Evolutionary conservation across 2,888 invertebrate species (phyloP).

Genomic region (Petrolisthes manimaculis): DNA sequence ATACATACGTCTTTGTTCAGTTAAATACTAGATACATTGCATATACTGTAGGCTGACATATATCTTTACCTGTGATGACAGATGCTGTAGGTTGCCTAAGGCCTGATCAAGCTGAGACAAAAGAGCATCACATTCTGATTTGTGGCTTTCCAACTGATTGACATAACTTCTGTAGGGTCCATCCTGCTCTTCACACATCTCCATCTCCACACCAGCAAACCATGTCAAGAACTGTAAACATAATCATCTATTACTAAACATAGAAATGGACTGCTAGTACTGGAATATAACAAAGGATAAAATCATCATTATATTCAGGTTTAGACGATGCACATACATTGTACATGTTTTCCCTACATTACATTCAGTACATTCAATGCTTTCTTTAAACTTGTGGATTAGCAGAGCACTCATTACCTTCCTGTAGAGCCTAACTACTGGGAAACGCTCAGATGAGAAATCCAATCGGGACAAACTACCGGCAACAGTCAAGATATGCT

Average conservation of each 20-base stretch:
- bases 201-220: slow-evolving; percentile 59
- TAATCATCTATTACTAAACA: not conserved
- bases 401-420: no score
- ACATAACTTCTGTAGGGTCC: slow-evolving; percentile 57
- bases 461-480: no score
- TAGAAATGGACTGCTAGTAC: no score
- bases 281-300: no score
- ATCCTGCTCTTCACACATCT: slow-evolving; percentile 60
- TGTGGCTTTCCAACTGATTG: slow-evolving; percentile 54
- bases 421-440: no score
- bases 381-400: no score
- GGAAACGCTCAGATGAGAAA: no score
- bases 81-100: slow-evolving; percentile 60
- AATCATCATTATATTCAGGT: no score
- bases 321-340: no score
- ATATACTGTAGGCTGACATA: not conserved
- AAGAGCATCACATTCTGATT: slow-evolving; percentile 59
- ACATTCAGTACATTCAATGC: no score
- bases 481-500: no score
- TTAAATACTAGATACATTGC: not conserved
- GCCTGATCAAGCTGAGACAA: slow-evolving; percentile 60
- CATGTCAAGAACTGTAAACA: slow-evolving; percentile 57
- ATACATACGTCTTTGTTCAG: not conserved
- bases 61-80: slow-evolving; percentile 56
- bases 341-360: no score